These are phyloP conservation scores for Taurulus bubalis DNA, from an alignment of 2,113 vertebrate genomes.

Conservation along the genomic window DNA sequence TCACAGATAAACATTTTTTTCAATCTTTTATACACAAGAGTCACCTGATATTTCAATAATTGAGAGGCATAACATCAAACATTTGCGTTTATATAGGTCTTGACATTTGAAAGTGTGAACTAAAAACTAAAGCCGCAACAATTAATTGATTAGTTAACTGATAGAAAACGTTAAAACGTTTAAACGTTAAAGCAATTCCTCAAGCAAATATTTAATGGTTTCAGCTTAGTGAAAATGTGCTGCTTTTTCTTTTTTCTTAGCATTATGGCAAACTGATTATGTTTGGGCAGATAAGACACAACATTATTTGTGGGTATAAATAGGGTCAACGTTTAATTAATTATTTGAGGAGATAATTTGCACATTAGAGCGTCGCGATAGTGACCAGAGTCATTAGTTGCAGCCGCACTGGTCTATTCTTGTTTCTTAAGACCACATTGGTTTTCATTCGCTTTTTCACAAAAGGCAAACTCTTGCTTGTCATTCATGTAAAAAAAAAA, in stretches of 20 bases:
- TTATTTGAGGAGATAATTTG: neutral
- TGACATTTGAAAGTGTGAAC: neutral
- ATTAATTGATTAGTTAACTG: neutral
- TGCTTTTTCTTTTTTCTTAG: neutral
- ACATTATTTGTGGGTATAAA: neutral
- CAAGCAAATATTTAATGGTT: neutral
- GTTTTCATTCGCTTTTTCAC: neutral
- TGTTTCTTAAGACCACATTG: neutral
- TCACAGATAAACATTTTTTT: conserved; percentile 15
- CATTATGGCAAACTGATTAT: too few relatives aligned
- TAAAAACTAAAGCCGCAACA: neutral
- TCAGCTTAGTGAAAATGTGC: neutral
- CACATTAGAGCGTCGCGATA: neutral
- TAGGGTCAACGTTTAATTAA: neutral
- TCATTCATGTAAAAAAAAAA: conserved; percentile 5
- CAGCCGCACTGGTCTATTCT: neutral
- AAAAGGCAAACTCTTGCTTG: neutral
- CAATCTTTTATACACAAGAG: neutral
- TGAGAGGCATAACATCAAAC: neutral
- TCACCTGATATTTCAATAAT: conserved; percentile 12
- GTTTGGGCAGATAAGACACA: neutral
- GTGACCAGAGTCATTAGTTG: neutral
- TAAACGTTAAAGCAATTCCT: neutral
- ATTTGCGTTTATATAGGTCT: neutral
- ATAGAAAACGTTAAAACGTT: neutral